Base-by-base conservation (phyloP, 2,797 vertebrate genomes). In the Rhinichthys osculus region DNA sequence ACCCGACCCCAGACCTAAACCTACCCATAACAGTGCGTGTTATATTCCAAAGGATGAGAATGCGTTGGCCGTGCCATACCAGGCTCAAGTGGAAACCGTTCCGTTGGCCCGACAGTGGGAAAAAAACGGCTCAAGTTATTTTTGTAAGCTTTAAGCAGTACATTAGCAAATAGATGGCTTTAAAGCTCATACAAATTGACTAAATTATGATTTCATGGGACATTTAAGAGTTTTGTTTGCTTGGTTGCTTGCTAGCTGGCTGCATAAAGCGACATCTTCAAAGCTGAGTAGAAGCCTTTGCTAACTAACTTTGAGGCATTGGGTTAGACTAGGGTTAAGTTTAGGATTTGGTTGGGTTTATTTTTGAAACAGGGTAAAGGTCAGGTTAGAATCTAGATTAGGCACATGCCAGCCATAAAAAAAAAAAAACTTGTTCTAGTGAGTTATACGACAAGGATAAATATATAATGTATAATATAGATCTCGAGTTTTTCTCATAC, bases 311-410 rank as follows among this genome's bases (percentile, higher is more conserved):
- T 62, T 17, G 57, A 73, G 21, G 23, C 21, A 67, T 13, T 27
- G 59, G 27, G 35, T 67, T 9, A n/a, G 59, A 50, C 71, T 47
- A 5, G 7, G 57, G 69, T 62, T 82, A 47, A 50, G 21, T 73
- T 74, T 19, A 74, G 23, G 8, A 66, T 67, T 50, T 23, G 30
- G 21, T 42, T 59, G 21, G 33, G 40, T 54, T 77, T 78, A 67
- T 78, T 70, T 84, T 52, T 70, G 16, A 44, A 78, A 67, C 23
- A 1, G 35, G 79, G 64, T 81, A 38, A 38, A 42, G 52, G 52
- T 82, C 69, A 59, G 74, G 47, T 70, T 44, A 69, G 33, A 7
- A 78, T 17, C 62, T 38, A 40, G 14, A 76, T 54, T 21, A 84
- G 13, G 33, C 33, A 67, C 50, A 57, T 71, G 27, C 16, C 57